Evolutionary conservation across 1,140 invertebrate genomes (phyloP).

Genomic region (Drosophila sulfurigaster): DNA sequence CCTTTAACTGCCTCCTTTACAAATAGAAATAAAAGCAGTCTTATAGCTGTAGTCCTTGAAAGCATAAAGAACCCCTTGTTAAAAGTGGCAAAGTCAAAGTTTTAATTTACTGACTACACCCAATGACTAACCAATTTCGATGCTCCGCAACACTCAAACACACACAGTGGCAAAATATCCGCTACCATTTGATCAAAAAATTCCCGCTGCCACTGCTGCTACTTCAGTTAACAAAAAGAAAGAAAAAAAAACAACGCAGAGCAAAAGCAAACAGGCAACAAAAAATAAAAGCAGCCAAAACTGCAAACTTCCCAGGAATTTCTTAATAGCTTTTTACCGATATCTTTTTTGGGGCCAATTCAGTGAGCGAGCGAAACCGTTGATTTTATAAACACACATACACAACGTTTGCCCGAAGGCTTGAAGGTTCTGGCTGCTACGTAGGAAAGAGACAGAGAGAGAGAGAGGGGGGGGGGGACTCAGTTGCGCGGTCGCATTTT

Average conservation of each 20-base stretch:
- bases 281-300: constrained; percentile 43
- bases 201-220: constrained; percentile 26
- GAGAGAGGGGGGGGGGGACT: too few relatives aligned
- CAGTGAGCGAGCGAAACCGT: constrained; percentile 63
- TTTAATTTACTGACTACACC: constrained; percentile 13
- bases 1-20: background rate
- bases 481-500: constrained; percentile 75
- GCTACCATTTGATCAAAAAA: constrained; percentile 43
- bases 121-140: constrained; percentile 22
- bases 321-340: constrained; percentile 83
- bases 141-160: constrained; percentile 4
- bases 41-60: constrained; percentile 2
- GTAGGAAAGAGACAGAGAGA: constrained; percentile 15
- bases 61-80: background rate
- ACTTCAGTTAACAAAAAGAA: constrained; percentile 19
- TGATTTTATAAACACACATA: constrained; percentile 59
- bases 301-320: constrained; percentile 81
- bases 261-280: constrained; percentile 25
- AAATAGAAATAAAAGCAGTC: background rate
- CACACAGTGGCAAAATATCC: constrained; percentile 37
- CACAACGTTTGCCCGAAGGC: constrained; percentile 6
- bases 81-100: background rate
- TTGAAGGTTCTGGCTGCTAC: constrained; percentile 15
- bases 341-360: constrained; percentile 57
- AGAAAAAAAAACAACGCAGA: background rate